A percentile compares a stretch with the other conserved stretches of the same genome.
Evolutionary conservation across 2,113 vertebrate genomes (phyloP).

Genomic region (Peromyscus californicus): DNA sequence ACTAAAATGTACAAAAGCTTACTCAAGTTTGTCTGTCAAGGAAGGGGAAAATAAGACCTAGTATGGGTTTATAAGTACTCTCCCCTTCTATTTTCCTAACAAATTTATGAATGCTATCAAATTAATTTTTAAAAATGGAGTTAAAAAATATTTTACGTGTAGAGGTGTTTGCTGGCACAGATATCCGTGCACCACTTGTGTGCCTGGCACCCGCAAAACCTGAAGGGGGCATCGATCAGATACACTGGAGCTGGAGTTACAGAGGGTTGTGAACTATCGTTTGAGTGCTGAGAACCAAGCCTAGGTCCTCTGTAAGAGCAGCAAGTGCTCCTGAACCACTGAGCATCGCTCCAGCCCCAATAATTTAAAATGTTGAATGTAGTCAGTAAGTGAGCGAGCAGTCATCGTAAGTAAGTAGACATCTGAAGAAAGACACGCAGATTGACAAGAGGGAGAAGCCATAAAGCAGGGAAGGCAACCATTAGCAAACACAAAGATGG

Average conservation of each 20-base stretch:
- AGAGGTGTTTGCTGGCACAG: not conserved
- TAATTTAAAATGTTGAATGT: not conserved
- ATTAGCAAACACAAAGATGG: conserved; percentile 10
- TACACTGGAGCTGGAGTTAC: not conserved
- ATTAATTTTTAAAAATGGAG: not conserved
- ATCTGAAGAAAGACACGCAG: not conserved
- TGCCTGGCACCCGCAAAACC: not conserved
- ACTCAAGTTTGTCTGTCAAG: not conserved
- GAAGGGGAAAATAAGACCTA: not conserved
- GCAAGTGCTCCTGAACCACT: not conserved
- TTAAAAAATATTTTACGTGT: not conserved
- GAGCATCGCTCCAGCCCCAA: not conserved
- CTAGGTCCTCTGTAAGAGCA: no score
- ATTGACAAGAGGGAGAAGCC: not conserved
- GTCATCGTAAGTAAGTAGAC: not conserved
- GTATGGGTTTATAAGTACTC: not conserved
- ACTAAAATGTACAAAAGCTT: not conserved
- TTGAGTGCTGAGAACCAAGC: not conserved
- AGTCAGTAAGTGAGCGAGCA: not conserved
- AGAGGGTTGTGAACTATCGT: not conserved
- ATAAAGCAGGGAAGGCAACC: not conserved
- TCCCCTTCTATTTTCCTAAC: not conserved
- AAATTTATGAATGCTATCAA: not conserved
- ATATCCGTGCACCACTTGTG: not conserved
- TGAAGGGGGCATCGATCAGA: not conserved